phyloP scores from a whole-genome alignment of 1,140 invertebrate genomes.

The Camponotus pennsylvanicus region DNA sequence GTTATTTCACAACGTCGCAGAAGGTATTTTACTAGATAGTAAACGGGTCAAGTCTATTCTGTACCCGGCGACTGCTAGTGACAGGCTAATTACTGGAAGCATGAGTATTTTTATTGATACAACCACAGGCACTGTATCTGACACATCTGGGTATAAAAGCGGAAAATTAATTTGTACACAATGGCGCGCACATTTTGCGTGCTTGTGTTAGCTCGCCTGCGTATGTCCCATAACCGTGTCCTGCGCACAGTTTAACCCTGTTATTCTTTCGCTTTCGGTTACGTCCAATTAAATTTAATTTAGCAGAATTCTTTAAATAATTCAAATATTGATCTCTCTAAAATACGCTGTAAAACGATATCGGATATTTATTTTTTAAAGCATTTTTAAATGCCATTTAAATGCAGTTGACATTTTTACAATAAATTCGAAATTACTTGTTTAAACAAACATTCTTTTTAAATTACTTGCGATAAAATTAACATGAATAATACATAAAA shows the following conservation, averaged over 20 bases:
- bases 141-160: constrained; percentile 47
- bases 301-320: constrained; percentile 25
- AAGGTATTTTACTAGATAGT: constrained; percentile 55
- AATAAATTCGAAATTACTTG: neutral
- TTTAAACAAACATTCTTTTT: neutral
- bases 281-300: constrained; percentile 28
- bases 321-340: neutral
- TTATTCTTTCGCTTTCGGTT: constrained; percentile 14
- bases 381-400: neutral
- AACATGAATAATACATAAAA: too few relatives aligned
- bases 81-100: constrained; percentile 60
- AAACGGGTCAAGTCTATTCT: constrained; percentile 57
- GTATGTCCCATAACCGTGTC: neutral
- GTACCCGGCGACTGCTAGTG: constrained; percentile 27
- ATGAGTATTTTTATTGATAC: constrained; percentile 63
- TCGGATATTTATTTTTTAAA: constrained; percentile 1
- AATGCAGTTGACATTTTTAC: neutral
- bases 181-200: neutral
- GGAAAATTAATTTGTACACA: constrained; percentile 47
- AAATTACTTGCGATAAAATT: neutral
- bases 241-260: neutral
- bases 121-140: constrained; percentile 49
- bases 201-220: constrained; percentile 18
- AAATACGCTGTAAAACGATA: neutral
- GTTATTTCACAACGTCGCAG: constrained; percentile 50